Evolutionary conservation across 37 sponge, comb jelly and placozoan genomes (phyloP), one percentile per base, ranked within the genome.

Genomic region (Ianthella basta): DNA sequence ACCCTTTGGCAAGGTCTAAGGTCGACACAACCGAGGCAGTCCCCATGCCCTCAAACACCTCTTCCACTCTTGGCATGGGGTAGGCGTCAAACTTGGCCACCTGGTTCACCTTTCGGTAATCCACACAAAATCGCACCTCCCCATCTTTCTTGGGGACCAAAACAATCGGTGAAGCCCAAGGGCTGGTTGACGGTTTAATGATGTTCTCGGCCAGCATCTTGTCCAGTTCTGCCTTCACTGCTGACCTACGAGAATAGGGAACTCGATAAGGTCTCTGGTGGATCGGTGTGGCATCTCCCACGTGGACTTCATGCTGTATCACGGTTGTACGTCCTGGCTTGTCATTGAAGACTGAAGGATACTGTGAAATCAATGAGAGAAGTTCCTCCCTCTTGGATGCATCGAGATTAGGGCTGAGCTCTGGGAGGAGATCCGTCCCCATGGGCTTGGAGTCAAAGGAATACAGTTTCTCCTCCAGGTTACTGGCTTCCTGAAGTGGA

Each of bases 1-100:
- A 93, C 18, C 94, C 94, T 34, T 80, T 89, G 16, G 82, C 36
- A 8, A 93, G 56, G 24, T 93, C 94, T 0, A 89, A 78, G 15
- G 89, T 93, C 12, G 87, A 59, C 55, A 87, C 78, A 44, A 70
- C 60, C 18, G n/a, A 34, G 13, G 90, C 85, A 34, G 24, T 21
- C 4, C 82, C 87, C 16, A 92, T 68, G 18, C 59, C 30, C 64
- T 87, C 88, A 53, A 88, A 14, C 13, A 92, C 20, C 38, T 92
- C 84, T 53, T 92, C 86, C 14, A 89, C 67, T 25, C 80, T 57
- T 0, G 93, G 93, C 82, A 89, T 79, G 8, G 94, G 86, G 38
- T 93, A 93, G 57, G 91, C 85, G 81, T 93, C 88, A 15, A 65
- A 72, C 24, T 77, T 80, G 18, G 94, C 53, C 24, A 56, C 72